Percentiles rank a stretch among this genome's conserved stretches.
phyloP scores from a whole-genome alignment of 2,797 vertebrate genomes.

The Serranus cabrilla region DNA sequence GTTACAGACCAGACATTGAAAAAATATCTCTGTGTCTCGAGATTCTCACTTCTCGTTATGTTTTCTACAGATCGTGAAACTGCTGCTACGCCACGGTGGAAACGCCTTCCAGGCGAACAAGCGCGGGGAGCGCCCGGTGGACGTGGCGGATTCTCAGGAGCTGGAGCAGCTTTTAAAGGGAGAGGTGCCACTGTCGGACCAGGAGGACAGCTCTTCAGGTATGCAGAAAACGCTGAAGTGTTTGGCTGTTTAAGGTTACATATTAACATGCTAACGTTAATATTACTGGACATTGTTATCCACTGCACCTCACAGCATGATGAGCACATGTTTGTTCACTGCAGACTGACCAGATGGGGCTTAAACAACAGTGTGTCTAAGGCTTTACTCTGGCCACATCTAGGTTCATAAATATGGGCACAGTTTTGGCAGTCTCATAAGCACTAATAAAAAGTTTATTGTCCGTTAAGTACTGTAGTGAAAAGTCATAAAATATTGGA shows the following conservation, averaged over 20 bases:
- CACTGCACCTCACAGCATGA: neutral
- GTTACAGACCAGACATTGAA: neutral
- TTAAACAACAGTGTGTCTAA: neutral
- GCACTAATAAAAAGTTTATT: neutral
- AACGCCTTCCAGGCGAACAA: constrained; percentile 99
- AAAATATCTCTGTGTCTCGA: neutral
- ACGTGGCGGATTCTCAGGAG: constrained; percentile 97
- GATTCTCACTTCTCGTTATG: constrained; percentile 2
- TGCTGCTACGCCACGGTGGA: constrained; percentile 96
- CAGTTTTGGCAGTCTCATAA: neutral
- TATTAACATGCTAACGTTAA: neutral
- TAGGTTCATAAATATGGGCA: neutral
- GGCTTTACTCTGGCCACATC: neutral
- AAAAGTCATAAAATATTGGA: neutral
- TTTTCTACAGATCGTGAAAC: constrained; percentile 93
- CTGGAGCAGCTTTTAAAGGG: constrained; percentile 95
- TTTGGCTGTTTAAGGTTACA: constrained; percentile 5
- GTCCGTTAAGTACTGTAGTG: neutral
- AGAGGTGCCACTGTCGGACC: constrained; percentile 93
- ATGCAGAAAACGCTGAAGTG: neutral
- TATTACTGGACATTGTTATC: neutral
- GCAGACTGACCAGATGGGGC: neutral
- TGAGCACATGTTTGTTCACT: neutral
- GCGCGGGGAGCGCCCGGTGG: constrained; percentile 96
- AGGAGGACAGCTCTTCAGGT: constrained; percentile 97